phyloP scores from a whole-genome alignment of 2,797 vertebrate genomes.

The Phrynocephalus vlangalii region DNA sequence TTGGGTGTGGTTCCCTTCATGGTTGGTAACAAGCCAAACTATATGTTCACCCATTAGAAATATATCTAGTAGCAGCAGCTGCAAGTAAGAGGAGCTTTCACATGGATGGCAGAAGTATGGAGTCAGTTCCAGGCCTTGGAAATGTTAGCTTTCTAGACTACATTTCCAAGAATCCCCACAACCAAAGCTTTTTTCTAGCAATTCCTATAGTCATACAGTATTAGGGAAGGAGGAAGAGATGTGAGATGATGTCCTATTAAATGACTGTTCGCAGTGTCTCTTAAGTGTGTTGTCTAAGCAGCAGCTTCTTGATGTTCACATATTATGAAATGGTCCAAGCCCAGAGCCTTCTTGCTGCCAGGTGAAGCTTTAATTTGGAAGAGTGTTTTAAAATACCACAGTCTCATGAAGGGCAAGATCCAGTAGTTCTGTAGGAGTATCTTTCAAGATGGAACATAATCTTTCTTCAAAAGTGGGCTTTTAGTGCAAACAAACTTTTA shows the following conservation, averaged over 20 bases:
- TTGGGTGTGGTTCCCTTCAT: no score
- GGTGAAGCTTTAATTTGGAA: neutral
- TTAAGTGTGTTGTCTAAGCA: neutral
- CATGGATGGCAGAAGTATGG: neutral
- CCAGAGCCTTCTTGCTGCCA: neutral
- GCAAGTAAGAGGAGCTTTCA: neutral
- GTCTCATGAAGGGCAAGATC: neutral
- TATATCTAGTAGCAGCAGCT: neutral
- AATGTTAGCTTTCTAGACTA: no score
- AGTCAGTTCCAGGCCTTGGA: neutral
- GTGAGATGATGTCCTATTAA: neutral
- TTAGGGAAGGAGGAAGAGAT: neutral
- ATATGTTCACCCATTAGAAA: neutral
- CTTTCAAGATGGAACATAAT: neutral
- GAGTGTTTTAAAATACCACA: neutral
- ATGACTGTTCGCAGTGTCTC: neutral
- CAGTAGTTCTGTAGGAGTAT: neutral
- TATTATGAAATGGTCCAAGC: neutral
- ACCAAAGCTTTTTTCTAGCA: no score
- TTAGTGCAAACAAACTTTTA: neutral
- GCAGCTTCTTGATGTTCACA: neutral
- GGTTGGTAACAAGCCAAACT: no score
- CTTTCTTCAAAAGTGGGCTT: neutral
- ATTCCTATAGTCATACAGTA: neutral
- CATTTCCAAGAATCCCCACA: no score